These are phyloP conservation scores for Enchytraeus crypticus DNA, from an alignment of 2,888 invertebrate species.

Conservation along the genomic window DNA sequence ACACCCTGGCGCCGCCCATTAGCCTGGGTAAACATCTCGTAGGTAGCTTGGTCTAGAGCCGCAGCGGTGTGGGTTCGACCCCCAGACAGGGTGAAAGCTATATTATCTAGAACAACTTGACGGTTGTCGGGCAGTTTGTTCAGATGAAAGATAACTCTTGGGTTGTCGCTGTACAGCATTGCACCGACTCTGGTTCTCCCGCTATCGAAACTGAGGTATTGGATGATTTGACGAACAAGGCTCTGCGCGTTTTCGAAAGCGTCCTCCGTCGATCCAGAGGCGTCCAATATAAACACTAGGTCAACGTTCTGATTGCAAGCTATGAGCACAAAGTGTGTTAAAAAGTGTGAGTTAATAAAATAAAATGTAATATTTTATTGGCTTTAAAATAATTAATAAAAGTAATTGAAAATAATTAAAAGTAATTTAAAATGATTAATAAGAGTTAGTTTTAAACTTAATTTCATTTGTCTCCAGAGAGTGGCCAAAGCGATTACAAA, in stretches of 20 bases:
- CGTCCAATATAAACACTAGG: constrained; percentile 24
- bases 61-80: constrained; percentile 40
- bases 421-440: not conserved
- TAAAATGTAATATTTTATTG: too few species aligned
- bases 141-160: constrained; percentile 34
- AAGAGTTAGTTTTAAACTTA: too few species aligned
- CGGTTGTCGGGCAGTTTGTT: constrained; percentile 30
- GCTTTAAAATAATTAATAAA: too few species aligned
- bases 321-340: constrained; percentile 1
- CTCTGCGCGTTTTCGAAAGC: constrained; percentile 16
- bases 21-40: constrained; percentile 20
- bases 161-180: constrained; percentile 33
- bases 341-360: not conserved
- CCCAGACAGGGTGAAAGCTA: constrained; percentile 36
- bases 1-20: constrained; percentile 21
- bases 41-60: constrained; percentile 23
- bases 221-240: constrained; percentile 15
- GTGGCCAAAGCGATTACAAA: too few species aligned
- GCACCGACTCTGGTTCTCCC: constrained; percentile 29
- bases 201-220: constrained; percentile 24
- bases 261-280: constrained; percentile 24
- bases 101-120: constrained; percentile 34
- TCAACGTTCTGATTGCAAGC: constrained; percentile 18
- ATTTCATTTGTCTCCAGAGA: too few species aligned
- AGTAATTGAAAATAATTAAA: not conserved